A percentile compares a stretch with the other conserved stretches of the same genome.
Evolutionary conservation across 2,888 invertebrate species (phyloP).

Genomic region (Pyrgus malvae): DNA sequence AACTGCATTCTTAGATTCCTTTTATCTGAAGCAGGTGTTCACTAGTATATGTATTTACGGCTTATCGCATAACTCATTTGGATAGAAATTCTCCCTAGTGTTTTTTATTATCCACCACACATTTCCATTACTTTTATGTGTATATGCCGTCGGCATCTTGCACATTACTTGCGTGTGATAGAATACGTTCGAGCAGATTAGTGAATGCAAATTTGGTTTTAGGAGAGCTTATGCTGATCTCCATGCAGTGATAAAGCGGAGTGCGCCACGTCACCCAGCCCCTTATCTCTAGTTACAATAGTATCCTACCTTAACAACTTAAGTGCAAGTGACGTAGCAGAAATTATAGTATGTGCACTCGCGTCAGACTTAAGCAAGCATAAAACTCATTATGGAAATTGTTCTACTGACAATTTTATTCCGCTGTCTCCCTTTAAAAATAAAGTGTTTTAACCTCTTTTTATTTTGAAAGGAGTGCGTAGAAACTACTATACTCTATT

Average conservation of each 20-base stretch:
- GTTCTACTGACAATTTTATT: neutral
- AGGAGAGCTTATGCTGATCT: neutral
- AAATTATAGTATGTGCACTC: neutral
- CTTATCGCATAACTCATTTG: no score
- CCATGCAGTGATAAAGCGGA: neutral
- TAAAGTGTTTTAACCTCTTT: no score
- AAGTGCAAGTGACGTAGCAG: conserved; percentile 2
- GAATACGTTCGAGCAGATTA: neutral
- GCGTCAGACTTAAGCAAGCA: neutral
- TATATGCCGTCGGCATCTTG: neutral
- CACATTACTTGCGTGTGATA: neutral
- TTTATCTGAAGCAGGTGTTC: no score
- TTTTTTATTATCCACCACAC: no score
- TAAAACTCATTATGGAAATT: neutral
- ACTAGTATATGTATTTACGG: no score
- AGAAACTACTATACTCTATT: no score
- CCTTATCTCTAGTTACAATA: neutral
- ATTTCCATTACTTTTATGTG: neutral
- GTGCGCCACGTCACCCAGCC: neutral
- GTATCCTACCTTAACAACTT: neutral
- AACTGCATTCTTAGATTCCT: no score
- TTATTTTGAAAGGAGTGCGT: no score
- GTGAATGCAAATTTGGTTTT: neutral
- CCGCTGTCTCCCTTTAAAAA: no score
- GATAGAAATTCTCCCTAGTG: no score